Base-by-base conservation (phyloP, 2,888 invertebrate genomes). In the Plagodis dolabraria region DNA sequence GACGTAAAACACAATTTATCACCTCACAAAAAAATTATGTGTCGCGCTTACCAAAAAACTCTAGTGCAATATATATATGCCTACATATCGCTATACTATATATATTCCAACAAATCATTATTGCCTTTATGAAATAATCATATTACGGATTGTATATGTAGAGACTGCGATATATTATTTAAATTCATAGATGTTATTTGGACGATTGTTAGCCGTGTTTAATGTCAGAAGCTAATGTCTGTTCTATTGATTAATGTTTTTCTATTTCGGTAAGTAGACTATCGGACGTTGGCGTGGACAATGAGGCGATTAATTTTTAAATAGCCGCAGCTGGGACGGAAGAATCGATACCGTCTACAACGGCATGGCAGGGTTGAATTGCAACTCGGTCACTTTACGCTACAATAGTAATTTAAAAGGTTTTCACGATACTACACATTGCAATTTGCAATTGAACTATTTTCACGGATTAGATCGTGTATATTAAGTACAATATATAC, bases 271-370 rank as follows among this genome's bases (percentile, higher is more conserved):
- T 67, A 62, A 65, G 63, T 67, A 69, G 66, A 52, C 5, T 71
- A 69, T 77, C 79, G 84, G 85, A 79, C 84, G 85, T 79, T 76
- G 74, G 79, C 78, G 77, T 82, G 85, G 85, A 86, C 84, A 85
- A 76, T 71, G 74, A 79, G 86, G 77, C 78, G 79, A 87, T 92
- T 85, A 89, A 89, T 90, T 85, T 89, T 90, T 90, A 84, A 91
- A 87, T 84, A 86, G 84, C 82, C 73, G 79, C 80, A 82, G 83
- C 84, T 79, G 85, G 91, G 90, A 91, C 91, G 90, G 89, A 89
- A 78, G 76, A 86, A 89, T 92, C 90, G 80, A 91, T 92, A 91
- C 80, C 78, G 77, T 69, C 52, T 53, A 53, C 44, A 53, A 76
- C 78, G 75, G 79, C 73, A 82, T 77, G 82, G 83, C 80, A 82